Evolutionary conservation across 2,888 invertebrate species (phyloP).

Genomic region (Hirtodrosophila trivittata): DNA sequence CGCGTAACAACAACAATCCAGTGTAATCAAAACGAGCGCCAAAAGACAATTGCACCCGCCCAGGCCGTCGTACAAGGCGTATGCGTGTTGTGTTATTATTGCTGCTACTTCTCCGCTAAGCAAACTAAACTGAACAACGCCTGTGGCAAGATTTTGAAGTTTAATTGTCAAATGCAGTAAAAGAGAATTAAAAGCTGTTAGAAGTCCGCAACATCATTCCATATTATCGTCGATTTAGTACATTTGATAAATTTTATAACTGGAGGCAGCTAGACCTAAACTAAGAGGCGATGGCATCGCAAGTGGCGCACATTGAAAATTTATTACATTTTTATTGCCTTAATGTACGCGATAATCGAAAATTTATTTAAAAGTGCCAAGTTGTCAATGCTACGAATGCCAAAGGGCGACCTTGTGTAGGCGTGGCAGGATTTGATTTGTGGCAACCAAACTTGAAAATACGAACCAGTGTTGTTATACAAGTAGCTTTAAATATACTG

Average conservation of each 20-base stretch:
- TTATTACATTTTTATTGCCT: conserved; percentile 80
- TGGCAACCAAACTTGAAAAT: conserved; percentile 32
- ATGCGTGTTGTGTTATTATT: conserved; percentile 60
- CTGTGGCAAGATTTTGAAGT: conserved; percentile 41
- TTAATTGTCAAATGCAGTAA: conserved; percentile 61
- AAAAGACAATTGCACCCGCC: conserved; percentile 33
- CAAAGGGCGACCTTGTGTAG: conserved; percentile 29
- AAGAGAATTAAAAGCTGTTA: conserved; percentile 13
- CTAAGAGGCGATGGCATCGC: conserved; percentile 42
- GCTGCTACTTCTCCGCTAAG: conserved; percentile 29
- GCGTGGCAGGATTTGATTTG: conserved; percentile 52
- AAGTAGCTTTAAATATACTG: conserved; percentile 5
- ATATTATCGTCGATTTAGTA: conserved; percentile 73
- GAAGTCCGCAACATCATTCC: conserved; percentile 52
- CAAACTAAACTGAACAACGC: conserved; percentile 56
- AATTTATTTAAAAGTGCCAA: conserved; percentile 77
- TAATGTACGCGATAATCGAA: conserved; percentile 80
- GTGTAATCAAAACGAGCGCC: conserved; percentile 48
- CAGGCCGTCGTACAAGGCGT: conserved; percentile 32
- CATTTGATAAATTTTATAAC: conserved; percentile 72
- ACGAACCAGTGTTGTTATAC: conserved; percentile 6
- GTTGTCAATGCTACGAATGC: conserved; percentile 56
- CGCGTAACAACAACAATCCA: conserved; percentile 26
- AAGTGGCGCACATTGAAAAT: conserved; percentile 72
- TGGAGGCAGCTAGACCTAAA: conserved; percentile 37